Conservation (phyloP, 1,140 invertebrate species). For the Dendrolimus kikuchii region DNA sequence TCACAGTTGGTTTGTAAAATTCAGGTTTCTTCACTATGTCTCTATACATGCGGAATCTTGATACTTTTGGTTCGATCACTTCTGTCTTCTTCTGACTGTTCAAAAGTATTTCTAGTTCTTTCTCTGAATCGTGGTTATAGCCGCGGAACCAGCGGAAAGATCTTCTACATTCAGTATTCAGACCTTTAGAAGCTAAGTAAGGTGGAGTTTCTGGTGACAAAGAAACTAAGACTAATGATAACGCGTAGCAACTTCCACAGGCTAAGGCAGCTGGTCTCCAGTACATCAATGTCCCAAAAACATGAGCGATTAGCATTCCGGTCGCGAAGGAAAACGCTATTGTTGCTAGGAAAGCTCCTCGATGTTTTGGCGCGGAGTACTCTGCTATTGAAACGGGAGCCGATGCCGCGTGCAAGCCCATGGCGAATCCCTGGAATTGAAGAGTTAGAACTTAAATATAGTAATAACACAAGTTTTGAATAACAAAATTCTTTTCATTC, state of each 20-base stretch:
- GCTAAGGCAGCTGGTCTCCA: conserved; percentile 54
- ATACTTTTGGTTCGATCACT: conserved; percentile 16
- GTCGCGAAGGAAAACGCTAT: conserved; percentile 63
- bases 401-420: conserved; percentile 57
- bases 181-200: conserved; percentile 43
- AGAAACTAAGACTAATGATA: conserved; percentile 45
- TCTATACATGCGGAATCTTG: conserved; percentile 28
- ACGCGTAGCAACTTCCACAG: conserved; percentile 45
- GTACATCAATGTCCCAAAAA: conserved; percentile 53
- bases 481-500: too few relatives aligned
- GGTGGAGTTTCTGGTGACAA: conserved; percentile 57
- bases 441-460: neutral
- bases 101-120: conserved; percentile 49
- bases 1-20: conserved; percentile 59
- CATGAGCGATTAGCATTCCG: conserved; percentile 55
- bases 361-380: conserved; percentile 51
- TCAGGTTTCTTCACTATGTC: conserved; percentile 41
- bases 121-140: conserved; percentile 33
- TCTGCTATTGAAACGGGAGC: conserved; percentile 59
- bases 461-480: too few relatives aligned
- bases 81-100: conserved; percentile 38
- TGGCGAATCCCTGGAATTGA: conserved; percentile 53
- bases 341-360: conserved; percentile 53
- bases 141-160: conserved; percentile 54
- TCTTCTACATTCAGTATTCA: conserved; percentile 38